Evolutionary conservation across 1,140 invertebrate genomes (phyloP).

Genomic region (Leguminivora glycinivorella): DNA sequence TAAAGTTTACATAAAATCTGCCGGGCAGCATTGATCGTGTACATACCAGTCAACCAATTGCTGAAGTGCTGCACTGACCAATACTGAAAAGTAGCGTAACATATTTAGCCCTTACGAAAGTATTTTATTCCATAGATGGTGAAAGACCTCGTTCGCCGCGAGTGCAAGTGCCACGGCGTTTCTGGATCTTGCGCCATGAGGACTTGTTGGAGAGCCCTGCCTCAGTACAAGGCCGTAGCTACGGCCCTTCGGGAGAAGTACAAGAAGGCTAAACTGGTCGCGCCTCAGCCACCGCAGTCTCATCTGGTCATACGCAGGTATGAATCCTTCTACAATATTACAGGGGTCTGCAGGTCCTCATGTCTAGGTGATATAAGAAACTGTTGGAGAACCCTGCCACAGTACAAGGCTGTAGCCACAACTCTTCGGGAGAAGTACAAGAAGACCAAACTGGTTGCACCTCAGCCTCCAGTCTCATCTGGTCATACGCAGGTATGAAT

Average conservation of each 20-base stretch:
- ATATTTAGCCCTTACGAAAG: neutral
- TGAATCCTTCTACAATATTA: neutral
- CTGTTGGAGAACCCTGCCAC: slow-evolving; percentile 90
- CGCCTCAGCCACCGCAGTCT: slow-evolving; percentile 76
- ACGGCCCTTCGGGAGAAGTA: slow-evolving; percentile 91
- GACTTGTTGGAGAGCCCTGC: slow-evolving; percentile 96
- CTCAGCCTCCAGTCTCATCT: slow-evolving; percentile 66
- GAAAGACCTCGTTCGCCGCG: slow-evolving; percentile 87
- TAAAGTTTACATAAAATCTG: no score
- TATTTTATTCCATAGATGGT: slow-evolving; percentile 85
- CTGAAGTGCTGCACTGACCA: no score
- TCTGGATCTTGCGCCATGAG: slow-evolving; percentile 96
- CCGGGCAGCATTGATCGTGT: no score
- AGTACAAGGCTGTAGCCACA: slow-evolving; percentile 91
- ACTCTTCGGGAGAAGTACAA: slow-evolving; percentile 91
- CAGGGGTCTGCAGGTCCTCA: slow-evolving; percentile 67
- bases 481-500: slow-evolving; percentile 51
- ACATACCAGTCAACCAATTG: no score
- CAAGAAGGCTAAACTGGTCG: slow-evolving; percentile 88
- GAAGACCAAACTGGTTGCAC: slow-evolving; percentile 86
- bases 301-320: slow-evolving; percentile 62
- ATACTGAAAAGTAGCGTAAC: no score
- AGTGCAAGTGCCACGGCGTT: slow-evolving; percentile 98
- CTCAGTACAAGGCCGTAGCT: slow-evolving; percentile 91
- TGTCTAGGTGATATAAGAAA: no score